Base-by-base conservation (phyloP, 2,888 invertebrate species). In the Diabrotica balteata region DNA sequence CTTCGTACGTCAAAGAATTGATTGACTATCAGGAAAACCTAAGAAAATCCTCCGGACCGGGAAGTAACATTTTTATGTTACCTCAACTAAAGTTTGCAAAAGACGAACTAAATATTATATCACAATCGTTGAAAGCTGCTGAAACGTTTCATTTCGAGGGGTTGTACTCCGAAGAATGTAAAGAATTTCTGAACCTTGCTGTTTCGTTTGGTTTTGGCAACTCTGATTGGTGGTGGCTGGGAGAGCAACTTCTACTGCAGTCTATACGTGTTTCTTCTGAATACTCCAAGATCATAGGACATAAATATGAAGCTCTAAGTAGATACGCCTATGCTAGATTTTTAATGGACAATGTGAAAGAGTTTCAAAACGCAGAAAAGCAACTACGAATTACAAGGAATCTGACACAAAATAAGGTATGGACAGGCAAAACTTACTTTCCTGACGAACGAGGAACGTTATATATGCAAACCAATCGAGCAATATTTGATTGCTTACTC, bases 281-380 rank as follows among this genome's bases (percentile, higher is more conserved):
- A 60, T 86, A 83, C 70, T 68, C 84, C 7, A 73, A 85, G 0
- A n/a, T 45, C 86, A 87, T 65, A 55, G 87, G 86, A 1, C 86
- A 87, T 3, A 83, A 86, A 51, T 84, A 85, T 68, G 86, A 87
- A 72, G 86, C 85, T 1, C 81, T 85, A 61, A 85, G 85, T 75
- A 85, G 86, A 82, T 88, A 85, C 74, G 82, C 86, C 70, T 87
- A 86, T 69, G 87, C 86, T 0, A 86, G 82, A 72, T 88, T 88
- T 75, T 78, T 88, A 8, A 78, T 88, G 0, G 86, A 87, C 68
- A 87, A 88, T 80, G 85, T 88, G 86, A 77, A 72, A 44, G 80
- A 82, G 55, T 71, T 64, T n/a, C 75, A 77, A 22, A 67, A 68
- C 45, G 82, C 81, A 0, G 74, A 75, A 47, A 68, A 71, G 8